These are phyloP conservation scores for Apamea sordens DNA, from an alignment of 2,888 invertebrate species.

Conservation along the genomic window DNA sequence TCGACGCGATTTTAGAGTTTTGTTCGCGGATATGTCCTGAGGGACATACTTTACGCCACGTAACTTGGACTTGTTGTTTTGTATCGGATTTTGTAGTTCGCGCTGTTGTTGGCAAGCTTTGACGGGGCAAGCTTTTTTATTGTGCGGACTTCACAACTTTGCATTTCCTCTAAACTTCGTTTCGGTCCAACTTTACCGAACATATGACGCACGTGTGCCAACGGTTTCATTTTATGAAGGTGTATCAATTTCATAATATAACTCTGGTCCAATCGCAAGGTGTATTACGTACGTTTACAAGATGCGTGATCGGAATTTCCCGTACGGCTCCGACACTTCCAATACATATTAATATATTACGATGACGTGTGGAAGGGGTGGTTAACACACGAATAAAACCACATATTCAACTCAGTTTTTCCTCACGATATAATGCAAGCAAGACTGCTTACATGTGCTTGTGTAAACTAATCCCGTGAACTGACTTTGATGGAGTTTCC, in stretches of 20 bases:
- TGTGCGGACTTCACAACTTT: constrained; percentile 45
- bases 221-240: constrained; percentile 34
- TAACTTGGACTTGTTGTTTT: constrained; percentile 65
- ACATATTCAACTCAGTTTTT: constrained; percentile 45
- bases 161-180: constrained; percentile 48
- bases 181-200: constrained; percentile 41
- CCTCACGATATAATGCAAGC: constrained; percentile 44
- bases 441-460: constrained; percentile 42
- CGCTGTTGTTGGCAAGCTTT: constrained; percentile 65
- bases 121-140: constrained; percentile 61
- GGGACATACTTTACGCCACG: constrained; percentile 69
- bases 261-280: constrained; percentile 27
- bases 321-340: constrained; percentile 38
- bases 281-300: constrained; percentile 54
- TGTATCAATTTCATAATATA: constrained; percentile 39
- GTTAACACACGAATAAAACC: constrained; percentile 40
- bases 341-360: constrained; percentile 66
- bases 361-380: constrained; percentile 39
- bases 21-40: constrained; percentile 71
- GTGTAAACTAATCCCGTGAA: constrained; percentile 50
- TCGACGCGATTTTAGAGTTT: constrained; percentile 74
- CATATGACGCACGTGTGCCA: constrained; percentile 49
- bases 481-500: constrained; percentile 64
- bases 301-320: constrained; percentile 61
- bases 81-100: constrained; percentile 62